Evolutionary conservation across 2,797 vertebrate genomes (phyloP).

Genomic region (Dendrocincla fuliginosa): DNA sequence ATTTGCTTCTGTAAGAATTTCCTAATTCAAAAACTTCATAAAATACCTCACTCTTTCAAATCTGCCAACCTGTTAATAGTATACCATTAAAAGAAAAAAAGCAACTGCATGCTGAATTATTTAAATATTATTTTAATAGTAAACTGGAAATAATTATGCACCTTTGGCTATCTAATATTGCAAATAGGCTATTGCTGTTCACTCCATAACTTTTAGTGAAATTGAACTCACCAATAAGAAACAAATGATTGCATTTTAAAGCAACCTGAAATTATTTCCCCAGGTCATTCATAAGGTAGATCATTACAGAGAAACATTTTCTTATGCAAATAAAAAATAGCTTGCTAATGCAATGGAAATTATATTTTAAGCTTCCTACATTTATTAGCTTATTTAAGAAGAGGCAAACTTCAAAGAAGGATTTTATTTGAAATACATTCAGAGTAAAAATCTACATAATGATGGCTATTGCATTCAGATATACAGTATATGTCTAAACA

Average conservation of each 20-base stretch:
- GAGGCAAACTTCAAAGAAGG: conserved; percentile 7
- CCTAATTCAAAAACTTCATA: background rate
- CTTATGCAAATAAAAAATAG: conserved; percentile 5
- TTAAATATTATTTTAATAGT: conserved; percentile 61
- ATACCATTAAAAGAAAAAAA: conserved; percentile 8
- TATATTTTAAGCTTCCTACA: background rate
- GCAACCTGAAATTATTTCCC: conserved; percentile 64
- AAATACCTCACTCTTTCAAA: background rate
- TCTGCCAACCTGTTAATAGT: conserved; percentile 12
- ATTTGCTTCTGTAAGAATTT: background rate
- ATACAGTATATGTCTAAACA: background rate
- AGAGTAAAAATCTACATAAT: background rate
- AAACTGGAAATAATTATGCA: conserved; percentile 43
- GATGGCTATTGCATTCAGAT: background rate
- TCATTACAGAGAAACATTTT: conserved; percentile 43
- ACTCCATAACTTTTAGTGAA: conserved; percentile 38
- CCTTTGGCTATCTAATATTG: conserved; percentile 43
- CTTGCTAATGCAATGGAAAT: conserved; percentile 25
- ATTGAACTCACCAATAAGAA: conserved; percentile 53
- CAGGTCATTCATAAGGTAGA: conserved; percentile 58
- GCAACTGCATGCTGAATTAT: conserved; percentile 14
- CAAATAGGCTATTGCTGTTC: conserved; percentile 3
- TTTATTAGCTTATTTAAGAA: conserved; percentile 52
- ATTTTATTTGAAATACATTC: background rate
- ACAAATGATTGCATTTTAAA: conserved; percentile 63